Percentiles rank a stretch among this genome's conserved stretches.
Conservation (phyloP, 2,797 vertebrate genomes). For the Anabacerthia variegaticeps region DNA sequence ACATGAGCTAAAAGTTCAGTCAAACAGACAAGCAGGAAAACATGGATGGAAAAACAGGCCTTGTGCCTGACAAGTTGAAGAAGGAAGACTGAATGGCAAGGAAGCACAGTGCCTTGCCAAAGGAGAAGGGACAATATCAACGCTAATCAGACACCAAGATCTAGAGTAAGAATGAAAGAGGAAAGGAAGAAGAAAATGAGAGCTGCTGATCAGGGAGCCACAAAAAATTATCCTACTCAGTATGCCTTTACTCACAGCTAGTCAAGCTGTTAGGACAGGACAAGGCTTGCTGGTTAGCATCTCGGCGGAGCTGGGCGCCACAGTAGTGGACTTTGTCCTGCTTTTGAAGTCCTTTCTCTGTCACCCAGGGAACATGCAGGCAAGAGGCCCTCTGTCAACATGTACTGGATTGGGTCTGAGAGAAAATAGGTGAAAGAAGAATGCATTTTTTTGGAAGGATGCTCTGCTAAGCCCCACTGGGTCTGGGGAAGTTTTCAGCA, state of each 20-base stretch:
- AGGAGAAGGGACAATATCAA: not conserved
- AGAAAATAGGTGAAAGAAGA: not conserved
- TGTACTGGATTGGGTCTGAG: not conserved
- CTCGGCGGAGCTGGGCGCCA: accelerated
- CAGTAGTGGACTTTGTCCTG: not conserved
- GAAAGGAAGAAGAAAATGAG: not conserved
- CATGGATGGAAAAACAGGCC: not conserved
- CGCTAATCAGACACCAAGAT: not conserved
- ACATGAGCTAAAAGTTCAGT: not conserved
- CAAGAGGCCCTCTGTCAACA: not conserved
- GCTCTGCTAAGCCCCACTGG: not conserved
- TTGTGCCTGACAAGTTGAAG: not conserved
- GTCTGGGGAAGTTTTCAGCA: not conserved
- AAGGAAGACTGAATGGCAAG: not conserved
- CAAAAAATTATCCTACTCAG: not conserved
- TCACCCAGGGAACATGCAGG: not conserved
- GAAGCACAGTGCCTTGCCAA: not conserved
- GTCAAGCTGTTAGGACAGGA: not conserved
- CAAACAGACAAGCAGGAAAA: not conserved
- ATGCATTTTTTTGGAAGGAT: not conserved
- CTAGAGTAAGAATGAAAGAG: not conserved
- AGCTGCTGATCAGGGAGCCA: not conserved
- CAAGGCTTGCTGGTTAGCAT: not conserved
- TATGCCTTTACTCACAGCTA: not conserved
- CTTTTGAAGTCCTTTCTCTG: not conserved